These are phyloP conservation scores for Tupaia chinensis DNA, from an alignment of 2,113 vertebrate species.

Conservation along the genomic window DNA sequence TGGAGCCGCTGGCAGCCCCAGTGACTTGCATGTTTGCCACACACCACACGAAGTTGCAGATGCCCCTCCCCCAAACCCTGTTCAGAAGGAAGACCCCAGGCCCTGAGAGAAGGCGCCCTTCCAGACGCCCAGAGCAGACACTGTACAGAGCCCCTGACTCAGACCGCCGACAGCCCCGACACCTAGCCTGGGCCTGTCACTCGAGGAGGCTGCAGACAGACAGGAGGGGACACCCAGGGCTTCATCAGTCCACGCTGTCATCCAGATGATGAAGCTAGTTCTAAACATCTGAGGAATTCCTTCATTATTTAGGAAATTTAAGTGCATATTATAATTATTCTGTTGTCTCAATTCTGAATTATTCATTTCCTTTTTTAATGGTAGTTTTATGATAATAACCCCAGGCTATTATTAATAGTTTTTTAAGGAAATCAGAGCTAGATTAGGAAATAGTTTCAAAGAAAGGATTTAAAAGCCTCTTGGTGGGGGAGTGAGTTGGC, in stretches of 20 bases:
- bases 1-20: too few relatives aligned
- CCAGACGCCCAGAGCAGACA: rapidly evolving
- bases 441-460: slow-evolving; percentile 55
- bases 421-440: slow-evolving; percentile 73
- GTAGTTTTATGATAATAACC: slow-evolving; percentile 72
- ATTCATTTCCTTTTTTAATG: slow-evolving; percentile 74
- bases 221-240: background rate
- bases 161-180: background rate
- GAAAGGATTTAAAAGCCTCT: background rate
- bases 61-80: rapidly evolving
- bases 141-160: background rate
- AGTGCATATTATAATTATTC: slow-evolving; percentile 72
- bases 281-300: slow-evolving; percentile 78
- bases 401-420: slow-evolving; percentile 73
- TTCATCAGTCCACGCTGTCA: background rate
- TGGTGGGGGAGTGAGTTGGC: background rate
- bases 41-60: slow-evolving; percentile 41
- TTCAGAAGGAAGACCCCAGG: background rate
- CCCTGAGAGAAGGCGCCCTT: background rate
- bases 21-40: background rate
- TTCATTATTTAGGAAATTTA: slow-evolving; percentile 83
- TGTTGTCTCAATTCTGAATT: slow-evolving; percentile 80
- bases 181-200: rapidly evolving
- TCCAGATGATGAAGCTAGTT: slow-evolving; percentile 71
- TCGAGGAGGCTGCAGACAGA: background rate